Conservation (phyloP, 2,888 invertebrate genomes). For the Brachyopa scutellaris region DNA sequence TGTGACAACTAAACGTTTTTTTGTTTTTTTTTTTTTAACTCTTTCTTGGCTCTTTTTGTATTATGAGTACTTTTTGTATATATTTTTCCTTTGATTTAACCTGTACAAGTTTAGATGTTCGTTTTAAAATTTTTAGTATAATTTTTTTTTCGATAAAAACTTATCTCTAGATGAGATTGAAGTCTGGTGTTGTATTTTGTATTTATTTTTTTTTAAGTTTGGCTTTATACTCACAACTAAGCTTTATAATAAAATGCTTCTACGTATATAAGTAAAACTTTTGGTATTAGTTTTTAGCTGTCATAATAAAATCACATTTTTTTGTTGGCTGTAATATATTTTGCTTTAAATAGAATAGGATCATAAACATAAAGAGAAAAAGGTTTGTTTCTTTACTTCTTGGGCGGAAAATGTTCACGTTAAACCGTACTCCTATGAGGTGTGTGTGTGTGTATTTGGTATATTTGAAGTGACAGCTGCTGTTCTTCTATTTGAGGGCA, state of each 20-base stretch:
- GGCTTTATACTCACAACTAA: neutral
- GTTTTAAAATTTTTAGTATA: constrained; percentile 3
- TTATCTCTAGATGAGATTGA: neutral
- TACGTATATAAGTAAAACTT: constrained; percentile 2
- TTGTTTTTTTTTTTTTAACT: constrained; percentile 45
- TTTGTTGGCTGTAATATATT: constrained; percentile 32
- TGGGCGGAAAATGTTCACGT: too few species aligned
- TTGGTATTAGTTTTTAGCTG: constrained; percentile 23
- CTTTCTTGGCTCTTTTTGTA: constrained; percentile 34
- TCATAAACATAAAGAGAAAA: neutral
- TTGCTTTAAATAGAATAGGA: constrained; percentile 26
- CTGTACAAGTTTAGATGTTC: constrained; percentile 3
- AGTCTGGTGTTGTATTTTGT: constrained; percentile 22
- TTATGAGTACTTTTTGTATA: too few species aligned
- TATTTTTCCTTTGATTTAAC: constrained; percentile 43
- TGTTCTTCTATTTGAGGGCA: too few species aligned
- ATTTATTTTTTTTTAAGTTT: neutral
- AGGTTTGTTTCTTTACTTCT: too few species aligned
- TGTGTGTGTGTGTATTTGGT: too few species aligned
- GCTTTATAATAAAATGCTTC: constrained; percentile 33
- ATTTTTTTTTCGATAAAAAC: neutral
- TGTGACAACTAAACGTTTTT: constrained; percentile 51
- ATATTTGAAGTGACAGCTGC: too few species aligned
- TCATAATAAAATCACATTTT: constrained; percentile 49
- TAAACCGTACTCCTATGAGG: too few species aligned